Evolutionary conservation across 1,140 invertebrate genomes (phyloP).

Genomic region (Drosophila lowei): DNA sequence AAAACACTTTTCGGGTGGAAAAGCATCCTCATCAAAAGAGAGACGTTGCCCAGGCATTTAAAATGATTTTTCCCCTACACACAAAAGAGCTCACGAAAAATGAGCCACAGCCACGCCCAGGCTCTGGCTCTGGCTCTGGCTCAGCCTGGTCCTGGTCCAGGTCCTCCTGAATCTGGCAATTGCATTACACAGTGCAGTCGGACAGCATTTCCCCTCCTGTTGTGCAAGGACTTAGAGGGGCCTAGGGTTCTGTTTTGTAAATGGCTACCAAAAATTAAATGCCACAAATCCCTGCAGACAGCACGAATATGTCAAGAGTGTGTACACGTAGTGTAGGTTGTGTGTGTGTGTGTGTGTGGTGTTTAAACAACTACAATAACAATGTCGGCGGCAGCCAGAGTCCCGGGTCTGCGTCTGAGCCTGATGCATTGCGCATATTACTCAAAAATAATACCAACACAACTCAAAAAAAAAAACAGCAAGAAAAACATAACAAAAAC

Average conservation of each 20-base stretch:
- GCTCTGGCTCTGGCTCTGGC: too few species aligned
- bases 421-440: slow-evolving; percentile 77
- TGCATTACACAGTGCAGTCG: slow-evolving; percentile 32
- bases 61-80: slow-evolving; percentile 32
- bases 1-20: slow-evolving; percentile 40
- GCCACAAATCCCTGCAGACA: slow-evolving; percentile 47
- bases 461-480: slow-evolving; percentile 40
- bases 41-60: slow-evolving; percentile 38
- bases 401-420: slow-evolving; percentile 49
- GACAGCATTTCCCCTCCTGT: slow-evolving; percentile 13
- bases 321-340: too few species aligned
- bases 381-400: slow-evolving; percentile 7
- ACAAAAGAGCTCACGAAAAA: slow-evolving; percentile 31
- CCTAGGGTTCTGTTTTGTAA: slow-evolving; percentile 25
- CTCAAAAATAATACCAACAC: slow-evolving; percentile 56
- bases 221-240: slow-evolving; percentile 33
- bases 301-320: slow-evolving; percentile 69
- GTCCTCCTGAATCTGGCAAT: slow-evolving; percentile 12
- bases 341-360: slow-evolving; percentile 26
- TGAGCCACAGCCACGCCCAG: slow-evolving; percentile 10
- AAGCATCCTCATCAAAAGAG: slow-evolving; percentile 33
- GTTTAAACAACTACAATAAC: slow-evolving; percentile 47
- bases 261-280: slow-evolving; percentile 73
- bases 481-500: slow-evolving; percentile 13
- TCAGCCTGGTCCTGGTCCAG: too few species aligned